Evolutionary conservation across 1,140 invertebrate genomes (phyloP).

Genomic region (Antheraea pernyi): DNA sequence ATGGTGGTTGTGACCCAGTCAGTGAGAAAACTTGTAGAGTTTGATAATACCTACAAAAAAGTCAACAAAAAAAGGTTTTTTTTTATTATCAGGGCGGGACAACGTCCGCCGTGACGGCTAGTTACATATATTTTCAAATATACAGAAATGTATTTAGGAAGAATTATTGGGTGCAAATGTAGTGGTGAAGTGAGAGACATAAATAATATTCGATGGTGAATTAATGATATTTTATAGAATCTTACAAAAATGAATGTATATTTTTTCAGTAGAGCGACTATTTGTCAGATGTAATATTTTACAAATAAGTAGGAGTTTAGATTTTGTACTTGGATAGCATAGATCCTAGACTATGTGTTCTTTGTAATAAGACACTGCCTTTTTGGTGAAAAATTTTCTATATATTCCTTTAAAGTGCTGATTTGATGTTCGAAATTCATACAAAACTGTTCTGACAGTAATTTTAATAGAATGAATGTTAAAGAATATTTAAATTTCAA

Average conservation of each 20-base stretch:
- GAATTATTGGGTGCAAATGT: background rate
- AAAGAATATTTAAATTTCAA: background rate
- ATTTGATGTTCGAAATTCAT: too few species aligned
- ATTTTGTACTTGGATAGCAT: conserved; percentile 30
- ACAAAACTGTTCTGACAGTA: too few species aligned
- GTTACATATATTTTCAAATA: too few species aligned
- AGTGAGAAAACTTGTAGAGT: too few species aligned
- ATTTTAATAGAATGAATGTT: too few species aligned
- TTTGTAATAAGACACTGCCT: conserved; percentile 1
- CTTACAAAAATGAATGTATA: conserved; percentile 22
- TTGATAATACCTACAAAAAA: too few species aligned
- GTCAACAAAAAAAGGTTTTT: too few species aligned
- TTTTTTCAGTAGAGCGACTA: conserved; percentile 30
- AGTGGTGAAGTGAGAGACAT: background rate
- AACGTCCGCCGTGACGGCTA: too few species aligned
- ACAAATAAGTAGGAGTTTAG: conserved; percentile 25
- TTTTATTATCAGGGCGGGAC: too few species aligned
- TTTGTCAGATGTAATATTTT: conserved; percentile 20
- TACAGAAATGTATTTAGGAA: too few species aligned
- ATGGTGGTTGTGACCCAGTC: too few species aligned
- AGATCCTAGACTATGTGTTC: background rate
- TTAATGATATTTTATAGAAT: conserved; percentile 11
- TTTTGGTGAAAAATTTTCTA: background rate
- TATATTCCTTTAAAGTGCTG: background rate
- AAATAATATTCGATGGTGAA: conserved; percentile 11